Evolutionary conservation across 2,888 invertebrate species (phyloP), one percentile per base, ranked within the genome.

Genomic region (Apeira syringaria): DNA sequence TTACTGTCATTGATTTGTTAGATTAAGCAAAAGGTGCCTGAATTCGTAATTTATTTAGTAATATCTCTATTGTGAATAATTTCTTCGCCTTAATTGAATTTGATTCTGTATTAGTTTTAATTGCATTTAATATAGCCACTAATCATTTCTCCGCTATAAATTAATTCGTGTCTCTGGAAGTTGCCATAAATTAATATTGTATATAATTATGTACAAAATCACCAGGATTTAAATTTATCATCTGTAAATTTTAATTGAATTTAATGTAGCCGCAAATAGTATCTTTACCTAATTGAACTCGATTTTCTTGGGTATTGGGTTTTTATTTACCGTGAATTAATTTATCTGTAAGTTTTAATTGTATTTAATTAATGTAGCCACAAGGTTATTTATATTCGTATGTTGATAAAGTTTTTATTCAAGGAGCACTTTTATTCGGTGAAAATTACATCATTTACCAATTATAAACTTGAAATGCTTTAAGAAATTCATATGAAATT

Each of bases 21-120:
- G 80, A 67, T 70, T 86, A 83, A 83, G 80, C 77, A 65, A 76
- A 82, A 54, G 75, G 85, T 86, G 86, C 85, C 84, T 84, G 65
- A 73, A 74, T 67, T 70, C 26, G 57, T 68, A 62, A 53, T 62
- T 64, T 59, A 59, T 65, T 77, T 58, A 57, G 52, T 60, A 30
- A 13, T 13, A 35, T 47, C 22, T 33, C 9, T 35, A 24, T 37
- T 20, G 25, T 26, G 27, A 42, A 33, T 38, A 40, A 12, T 26
- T 44, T 35, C 15, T 20, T 20, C 5, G 7, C 27, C 5, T 28
- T 5, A 24, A 32, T 11, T 24, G 26, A 33, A 44, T 37, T 18
- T 38, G 32, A 35, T 30, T 29, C 5, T 2, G 5, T 1, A 34
- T 32, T 15, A 28, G 11, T 8, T 20, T n/a, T n/a, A n/a, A n/a